Base-by-base conservation (phyloP, 2,888 invertebrate genomes). In the Caenorhabditis afra region DNA sequence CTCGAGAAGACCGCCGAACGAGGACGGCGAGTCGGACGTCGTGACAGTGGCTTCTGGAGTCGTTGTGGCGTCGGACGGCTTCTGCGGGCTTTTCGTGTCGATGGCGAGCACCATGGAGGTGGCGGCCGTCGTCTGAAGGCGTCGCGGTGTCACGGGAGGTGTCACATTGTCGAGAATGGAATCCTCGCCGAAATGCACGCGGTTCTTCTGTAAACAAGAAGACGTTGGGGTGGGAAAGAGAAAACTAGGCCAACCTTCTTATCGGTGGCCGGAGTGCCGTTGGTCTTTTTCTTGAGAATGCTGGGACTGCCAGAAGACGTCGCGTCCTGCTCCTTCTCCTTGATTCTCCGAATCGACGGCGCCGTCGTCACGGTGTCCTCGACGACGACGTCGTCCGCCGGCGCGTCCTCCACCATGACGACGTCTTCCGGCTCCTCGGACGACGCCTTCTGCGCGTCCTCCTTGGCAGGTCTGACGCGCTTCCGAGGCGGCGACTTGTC, bases 111-210 rank as follows among this genome's bases (percentile, higher is more conserved):
- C 37, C 3, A 45, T 5, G 3, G 22, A 11, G 18, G n/a, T 29
- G 29, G 7, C n/a, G n/a, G n/a, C n/a, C n/a, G n/a, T n/a, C n/a
- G 29, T 5, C 7, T 29, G 29, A 29, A 29, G 4, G 3, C 61
- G 52, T 16, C 58, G 64, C 4, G 52, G 65, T 35, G 39, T 70
- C 8, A 29, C 1, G 10, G 55, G 55, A 39, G 47, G n/a, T 2
- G 58, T 20, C 3, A 10, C 5, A 4, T 3, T 7, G 7, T 65
- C 16, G 50, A 8, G 73, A 7, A 65, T 41, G 18, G 65, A 65
- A 3, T 77, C 77, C 8, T 53, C 77, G 12, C 23, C 55, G 16
- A 77, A 77, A 18, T 77, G 77, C 7, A 77, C 77, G 11, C 77
- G 77, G 49, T 77, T 77, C 49, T 37, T 77, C 67, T 75, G 47